Percentiles rank a stretch among this genome's conserved stretches.
Conservation (phyloP, 1,140 invertebrate genomes). For the Orchestia grillus region DNA sequence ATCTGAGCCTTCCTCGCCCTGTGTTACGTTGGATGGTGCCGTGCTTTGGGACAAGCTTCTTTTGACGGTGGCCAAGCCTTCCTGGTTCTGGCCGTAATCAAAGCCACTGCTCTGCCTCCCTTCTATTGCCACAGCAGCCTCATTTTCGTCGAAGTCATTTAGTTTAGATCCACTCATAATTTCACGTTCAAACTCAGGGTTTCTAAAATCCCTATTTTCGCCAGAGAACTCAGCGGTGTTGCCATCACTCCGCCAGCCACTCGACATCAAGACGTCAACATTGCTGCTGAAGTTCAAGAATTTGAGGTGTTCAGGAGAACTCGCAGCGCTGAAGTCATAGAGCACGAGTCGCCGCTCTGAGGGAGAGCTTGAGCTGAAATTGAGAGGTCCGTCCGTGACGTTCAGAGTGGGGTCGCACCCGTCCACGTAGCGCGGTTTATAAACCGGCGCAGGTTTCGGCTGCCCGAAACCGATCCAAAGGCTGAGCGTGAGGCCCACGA, state of each 20-base stretch:
- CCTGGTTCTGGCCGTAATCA: not conserved
- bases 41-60: not conserved
- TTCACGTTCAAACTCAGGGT: no score
- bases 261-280: not conserved
- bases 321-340: not conserved
- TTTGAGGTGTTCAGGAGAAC: not conserved
- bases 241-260: not conserved
- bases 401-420: constrained; percentile 65
- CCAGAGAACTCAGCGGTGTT: not conserved
- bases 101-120: no score
- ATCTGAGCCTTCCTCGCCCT: not conserved
- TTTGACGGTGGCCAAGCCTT: not conserved
- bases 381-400: constrained; percentile 57
- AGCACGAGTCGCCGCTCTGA: not conserved
- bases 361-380: not conserved
- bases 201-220: not conserved
- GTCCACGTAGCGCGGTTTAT: constrained; percentile 75
- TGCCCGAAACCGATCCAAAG: constrained; percentile 90
- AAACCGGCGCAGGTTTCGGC: constrained; percentile 77
- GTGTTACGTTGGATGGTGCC: not conserved
- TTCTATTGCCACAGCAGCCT: not conserved
- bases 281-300: not conserved
- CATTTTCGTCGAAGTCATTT: no score
- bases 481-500: constrained; percentile 78
- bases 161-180: no score